Percentiles rank a stretch among this genome's conserved stretches.
These are phyloP conservation scores for Augochlorella aurata DNA, from an alignment of 2,888 invertebrate genomes.

Conservation along the genomic window DNA sequence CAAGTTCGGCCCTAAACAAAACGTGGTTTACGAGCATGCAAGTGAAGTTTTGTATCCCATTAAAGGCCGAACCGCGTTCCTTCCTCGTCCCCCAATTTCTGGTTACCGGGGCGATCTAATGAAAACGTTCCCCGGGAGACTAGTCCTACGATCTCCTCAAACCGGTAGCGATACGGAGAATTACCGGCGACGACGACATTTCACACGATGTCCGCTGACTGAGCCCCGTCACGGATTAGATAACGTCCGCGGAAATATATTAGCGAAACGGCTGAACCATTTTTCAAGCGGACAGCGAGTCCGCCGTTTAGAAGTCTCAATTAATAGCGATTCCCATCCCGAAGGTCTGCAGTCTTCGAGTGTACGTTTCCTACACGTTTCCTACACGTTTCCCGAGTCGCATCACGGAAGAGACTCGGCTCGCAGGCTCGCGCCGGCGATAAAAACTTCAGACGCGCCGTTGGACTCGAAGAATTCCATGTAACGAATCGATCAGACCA, in stretches of 20 bases:
- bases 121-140: constrained; percentile 36
- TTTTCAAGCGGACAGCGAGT: constrained; percentile 7
- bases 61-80: constrained; percentile 6
- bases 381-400: not conserved
- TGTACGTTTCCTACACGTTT: too few relatives aligned
- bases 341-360: not conserved
- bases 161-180: constrained; percentile 49
- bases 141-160: constrained; percentile 39
- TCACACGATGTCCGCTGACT: constrained; percentile 18
- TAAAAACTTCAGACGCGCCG: not conserved
- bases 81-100: constrained; percentile 9
- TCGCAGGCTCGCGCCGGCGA: not conserved
- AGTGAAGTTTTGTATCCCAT: constrained; percentile 9
- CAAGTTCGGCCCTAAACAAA: constrained; percentile 52
- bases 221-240: constrained; percentile 3
- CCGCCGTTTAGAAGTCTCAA: constrained; percentile 7
- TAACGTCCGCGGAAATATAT: constrained; percentile 15
- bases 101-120: constrained; percentile 18
- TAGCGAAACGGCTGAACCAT: constrained; percentile 7
- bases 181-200: constrained; percentile 38
- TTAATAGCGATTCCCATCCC: not conserved
- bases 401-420: not conserved
- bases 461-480: not conserved
- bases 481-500: not conserved
- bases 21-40: constrained; percentile 49